Base-by-base conservation (phyloP, 2,888 invertebrate genomes). In the Lochmaea capreae region DNA sequence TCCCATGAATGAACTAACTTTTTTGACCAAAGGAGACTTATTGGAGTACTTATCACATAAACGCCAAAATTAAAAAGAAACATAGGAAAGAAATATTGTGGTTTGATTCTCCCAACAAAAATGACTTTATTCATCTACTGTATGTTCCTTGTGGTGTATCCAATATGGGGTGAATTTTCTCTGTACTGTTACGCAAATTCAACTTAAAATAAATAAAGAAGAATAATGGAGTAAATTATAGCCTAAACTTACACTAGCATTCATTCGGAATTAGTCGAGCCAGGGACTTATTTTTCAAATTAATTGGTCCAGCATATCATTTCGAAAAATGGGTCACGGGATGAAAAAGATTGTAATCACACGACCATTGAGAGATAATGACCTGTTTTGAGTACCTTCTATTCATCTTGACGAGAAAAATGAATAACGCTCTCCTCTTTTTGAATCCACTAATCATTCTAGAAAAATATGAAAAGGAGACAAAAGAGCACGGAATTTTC, bases 311-410 rank as follows among this genome's bases (percentile, higher is more conserved):
- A 61, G 61, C 18, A 33, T 61, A 61, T 61, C 61, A 61, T 33
- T 61, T 6, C 12, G 26, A 11, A 61, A 61, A 57, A 33, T 61
- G 61, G 33, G 33, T 4, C 61, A 9, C 1, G n/a, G 33, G 4
- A 61, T 61, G n/a, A 61, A 61, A 61, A 33, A 61, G 61, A 33
- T 61, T 61, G 61, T 61, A 61, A 61, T 61, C 61, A 61, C 33
- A 33, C 61, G 61, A 61, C 61, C 61, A 61, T 61, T 61, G 61
- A 61, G 26, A 61, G 61, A 61, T 61, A 61, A 61, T 61, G 61
- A 61, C 33, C 61, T 61, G 26, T 61, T 61, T 61, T 12, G 61
- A 61, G 26, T 33, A 61, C 26, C 46, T 61, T 3, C 61, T 33
- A 33, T 61, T 61, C 61, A 61, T 57, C 57, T 57, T 57, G 18